phyloP scores from a whole-genome alignment of 1,140 invertebrate genomes.

The Drosophila auraria region DNA sequence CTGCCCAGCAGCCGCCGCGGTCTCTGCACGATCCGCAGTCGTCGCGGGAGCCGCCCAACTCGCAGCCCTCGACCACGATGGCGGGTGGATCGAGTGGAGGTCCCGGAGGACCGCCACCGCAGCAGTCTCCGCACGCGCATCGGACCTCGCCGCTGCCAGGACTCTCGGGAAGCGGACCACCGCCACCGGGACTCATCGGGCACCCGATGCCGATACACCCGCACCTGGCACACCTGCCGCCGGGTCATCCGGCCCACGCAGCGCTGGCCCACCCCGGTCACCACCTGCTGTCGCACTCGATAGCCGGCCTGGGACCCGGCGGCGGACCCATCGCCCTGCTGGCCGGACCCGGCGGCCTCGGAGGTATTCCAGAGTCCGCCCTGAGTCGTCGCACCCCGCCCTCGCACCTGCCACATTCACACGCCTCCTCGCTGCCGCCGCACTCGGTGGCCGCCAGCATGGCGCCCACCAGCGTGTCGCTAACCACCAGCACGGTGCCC shows the following conservation, averaged over 20 bases:
- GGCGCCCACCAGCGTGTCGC: conserved; percentile 57
- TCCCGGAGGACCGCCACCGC: conserved; percentile 54
- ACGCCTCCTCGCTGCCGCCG: conserved; percentile 66
- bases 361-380: conserved; percentile 74
- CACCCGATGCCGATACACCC: conserved; percentile 83
- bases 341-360: conserved; percentile 74
- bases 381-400: conserved; percentile 79
- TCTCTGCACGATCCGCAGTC: conserved; percentile 71
- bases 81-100: conserved; percentile 34
- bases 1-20: conserved; percentile 74
- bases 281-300: conserved; percentile 77
- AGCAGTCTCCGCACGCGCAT: conserved; percentile 77
- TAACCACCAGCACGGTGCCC: conserved; percentile 79
- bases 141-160: conserved; percentile 79
- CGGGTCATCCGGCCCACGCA: conserved; percentile 80
- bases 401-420: conserved; percentile 72
- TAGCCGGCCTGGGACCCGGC: conserved; percentile 75
- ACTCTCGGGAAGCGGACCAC: conserved; percentile 58
- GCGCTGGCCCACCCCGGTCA: conserved; percentile 77
- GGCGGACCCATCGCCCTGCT: conserved; percentile 75
- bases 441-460: conserved; percentile 69
- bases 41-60: conserved; percentile 56
- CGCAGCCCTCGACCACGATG: conserved; percentile 67
- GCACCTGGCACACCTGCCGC: conserved; percentile 79
- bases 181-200: conserved; percentile 74